phyloP scores from a whole-genome alignment of 2,113 vertebrate genomes.

The Glareola pratincola region DNA sequence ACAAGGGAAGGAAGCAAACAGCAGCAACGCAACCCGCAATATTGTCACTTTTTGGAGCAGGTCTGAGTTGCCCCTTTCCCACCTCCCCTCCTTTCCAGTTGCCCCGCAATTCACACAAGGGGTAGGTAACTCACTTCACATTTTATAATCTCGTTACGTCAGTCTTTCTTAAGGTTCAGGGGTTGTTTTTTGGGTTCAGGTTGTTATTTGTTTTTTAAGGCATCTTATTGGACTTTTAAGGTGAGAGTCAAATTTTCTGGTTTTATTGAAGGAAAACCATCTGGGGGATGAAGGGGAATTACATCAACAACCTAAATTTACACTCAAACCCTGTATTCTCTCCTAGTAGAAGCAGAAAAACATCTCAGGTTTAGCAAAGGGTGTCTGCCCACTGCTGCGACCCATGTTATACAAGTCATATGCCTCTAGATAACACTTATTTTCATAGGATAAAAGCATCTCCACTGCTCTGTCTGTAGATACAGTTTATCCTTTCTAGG shows the following conservation, averaged over 20 bases:
- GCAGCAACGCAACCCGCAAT: background rate
- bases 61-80: background rate
- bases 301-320: conserved; percentile 1
- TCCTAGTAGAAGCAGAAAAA: background rate
- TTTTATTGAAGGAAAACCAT: background rate
- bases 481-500: background rate
- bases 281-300: background rate
- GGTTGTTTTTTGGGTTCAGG: background rate
- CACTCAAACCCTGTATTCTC: background rate
- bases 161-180: background rate
- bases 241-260: background rate
- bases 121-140: background rate
- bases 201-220: background rate
- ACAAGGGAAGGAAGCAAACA: conserved; percentile 34
- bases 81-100: background rate
- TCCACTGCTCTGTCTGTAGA: background rate
- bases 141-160: background rate
- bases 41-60: background rate
- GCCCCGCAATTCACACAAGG: background rate
- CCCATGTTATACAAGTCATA: background rate
- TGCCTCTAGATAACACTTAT: background rate
- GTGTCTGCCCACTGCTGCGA: background rate
- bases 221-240: background rate
- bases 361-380: background rate
- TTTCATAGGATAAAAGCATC: background rate